Evolutionary conservation across 1,140 invertebrate genomes (phyloP).

Genomic region (Eubasilissa regina): DNA sequence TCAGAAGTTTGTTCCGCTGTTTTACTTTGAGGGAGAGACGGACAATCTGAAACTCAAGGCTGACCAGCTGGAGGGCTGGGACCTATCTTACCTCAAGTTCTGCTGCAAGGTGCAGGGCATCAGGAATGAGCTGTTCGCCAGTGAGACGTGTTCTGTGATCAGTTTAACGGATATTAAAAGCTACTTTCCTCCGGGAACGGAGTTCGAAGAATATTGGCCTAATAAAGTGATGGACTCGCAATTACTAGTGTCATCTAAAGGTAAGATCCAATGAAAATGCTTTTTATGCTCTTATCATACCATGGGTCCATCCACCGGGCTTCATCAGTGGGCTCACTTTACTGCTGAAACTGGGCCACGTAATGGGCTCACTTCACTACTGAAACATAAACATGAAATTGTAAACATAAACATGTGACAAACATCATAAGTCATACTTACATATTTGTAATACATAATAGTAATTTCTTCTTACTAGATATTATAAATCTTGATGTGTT

Average conservation of each 20-base stretch:
- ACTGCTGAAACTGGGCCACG: too few species aligned
- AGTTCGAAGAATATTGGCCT: conserved; percentile 94
- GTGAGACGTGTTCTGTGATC: conserved; percentile 90
- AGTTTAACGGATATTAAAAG: conserved; percentile 91
- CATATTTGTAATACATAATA: too few species aligned
- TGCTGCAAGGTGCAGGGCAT: conserved; percentile 96
- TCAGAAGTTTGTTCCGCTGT: conserved; percentile 93
- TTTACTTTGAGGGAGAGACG: conserved; percentile 94
- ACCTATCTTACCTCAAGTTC: conserved; percentile 92
- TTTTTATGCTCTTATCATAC: too few species aligned
- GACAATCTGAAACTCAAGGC: conserved; percentile 90
- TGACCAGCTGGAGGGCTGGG: conserved; percentile 90
- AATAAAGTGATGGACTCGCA: conserved; percentile 87
- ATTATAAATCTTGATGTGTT: too few species aligned
- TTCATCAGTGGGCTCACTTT: too few species aligned
- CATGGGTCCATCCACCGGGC: too few species aligned
- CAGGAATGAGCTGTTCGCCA: conserved; percentile 90
- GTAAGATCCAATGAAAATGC: too few species aligned
- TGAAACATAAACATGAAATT: too few species aligned
- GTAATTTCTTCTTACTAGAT: too few species aligned
- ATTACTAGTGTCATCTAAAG: conserved; percentile 78
- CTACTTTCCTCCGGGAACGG: conserved; percentile 90
- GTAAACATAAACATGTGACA: too few species aligned
- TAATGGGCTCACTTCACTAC: too few species aligned
- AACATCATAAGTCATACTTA: too few species aligned